Conservation (phyloP, 2,797 vertebrate species). For the Syngnathus rostellatus region DNA sequence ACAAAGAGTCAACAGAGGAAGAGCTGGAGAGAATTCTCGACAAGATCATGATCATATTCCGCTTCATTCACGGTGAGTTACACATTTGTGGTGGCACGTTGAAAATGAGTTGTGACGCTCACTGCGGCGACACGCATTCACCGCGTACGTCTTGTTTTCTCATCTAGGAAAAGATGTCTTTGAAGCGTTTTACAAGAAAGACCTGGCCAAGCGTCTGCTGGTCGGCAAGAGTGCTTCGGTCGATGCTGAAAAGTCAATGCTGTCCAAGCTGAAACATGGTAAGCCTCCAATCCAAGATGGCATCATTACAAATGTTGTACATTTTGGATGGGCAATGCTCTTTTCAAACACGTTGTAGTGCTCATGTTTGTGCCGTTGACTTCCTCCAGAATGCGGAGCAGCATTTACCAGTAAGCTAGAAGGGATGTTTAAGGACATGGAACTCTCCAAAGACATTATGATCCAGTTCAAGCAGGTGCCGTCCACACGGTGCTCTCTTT, state of each 20-base stretch:
- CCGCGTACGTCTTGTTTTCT: not conserved
- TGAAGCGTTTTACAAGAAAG: conserved; percentile 99
- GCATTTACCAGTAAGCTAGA: conserved; percentile 99
- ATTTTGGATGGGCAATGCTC: not conserved
- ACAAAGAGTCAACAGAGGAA: conserved; percentile 98
- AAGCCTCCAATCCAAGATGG: conserved; percentile 24
- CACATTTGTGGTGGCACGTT: not conserved
- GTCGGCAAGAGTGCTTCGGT: conserved; percentile 99
- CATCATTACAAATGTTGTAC: not conserved
- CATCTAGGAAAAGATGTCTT: conserved; percentile 93
- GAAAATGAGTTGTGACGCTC: too few species aligned
- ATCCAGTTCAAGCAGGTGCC: conserved; percentile 99
- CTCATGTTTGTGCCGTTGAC: conserved; percentile 27
- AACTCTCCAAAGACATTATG: conserved; percentile 99
- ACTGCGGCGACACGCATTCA: not conserved
- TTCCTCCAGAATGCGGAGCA: conserved; percentile 87
- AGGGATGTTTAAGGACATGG: conserved; percentile 99
- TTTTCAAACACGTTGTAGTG: not conserved
- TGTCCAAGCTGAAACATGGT: conserved; percentile 99
- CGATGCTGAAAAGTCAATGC: conserved; percentile 99
- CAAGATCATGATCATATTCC: conserved; percentile 99
- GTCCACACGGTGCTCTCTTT: not conserved
- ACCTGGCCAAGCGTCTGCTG: conserved; percentile 93
- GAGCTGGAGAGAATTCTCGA: conserved; percentile 98
- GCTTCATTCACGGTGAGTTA: conserved; percentile 92